Conservation (phyloP, 64 coral and sea anemone genomes). For the Trachythela sp. region DNA sequence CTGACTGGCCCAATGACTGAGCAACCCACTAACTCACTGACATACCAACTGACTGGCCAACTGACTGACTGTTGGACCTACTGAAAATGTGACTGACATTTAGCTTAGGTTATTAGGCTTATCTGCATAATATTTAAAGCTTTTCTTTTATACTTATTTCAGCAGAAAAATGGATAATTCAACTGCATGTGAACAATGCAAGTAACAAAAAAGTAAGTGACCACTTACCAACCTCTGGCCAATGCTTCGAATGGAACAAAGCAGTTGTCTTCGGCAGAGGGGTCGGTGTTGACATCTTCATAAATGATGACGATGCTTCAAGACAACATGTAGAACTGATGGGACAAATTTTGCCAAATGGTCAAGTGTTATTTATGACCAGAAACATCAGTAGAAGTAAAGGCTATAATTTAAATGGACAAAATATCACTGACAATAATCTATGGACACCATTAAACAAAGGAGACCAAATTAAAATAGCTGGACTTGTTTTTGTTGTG, state of each 20-base stretch:
- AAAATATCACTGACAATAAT: not conserved
- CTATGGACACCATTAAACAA: not conserved
- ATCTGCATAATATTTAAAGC: not conserved
- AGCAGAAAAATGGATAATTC: not conserved
- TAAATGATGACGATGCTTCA: conserved; percentile 3
- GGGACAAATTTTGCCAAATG: not conserved
- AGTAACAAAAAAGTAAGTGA: not conserved
- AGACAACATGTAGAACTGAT: not conserved
- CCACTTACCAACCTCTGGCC: not conserved
- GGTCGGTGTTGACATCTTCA: not conserved
- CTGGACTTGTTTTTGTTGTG: not conserved
- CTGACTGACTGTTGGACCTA: too few relatives aligned
- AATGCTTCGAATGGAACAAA: not conserved
- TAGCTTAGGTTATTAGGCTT: too few relatives aligned
- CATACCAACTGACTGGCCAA: too few relatives aligned
- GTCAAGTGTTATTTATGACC: not conserved
- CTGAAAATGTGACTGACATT: too few relatives aligned
- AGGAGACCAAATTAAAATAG: not conserved
- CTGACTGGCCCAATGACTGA: too few relatives aligned
- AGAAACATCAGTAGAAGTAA: not conserved
- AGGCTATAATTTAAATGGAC: not conserved
- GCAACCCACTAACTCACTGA: too few relatives aligned
- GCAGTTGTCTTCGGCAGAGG: not conserved
- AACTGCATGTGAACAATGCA: not conserved
- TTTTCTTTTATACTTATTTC: too few relatives aligned